Evolutionary conservation across 2,113 vertebrate genomes (phyloP), one percentile per base, ranked within the genome.

Genomic region (Maccullochella peelii): DNA sequence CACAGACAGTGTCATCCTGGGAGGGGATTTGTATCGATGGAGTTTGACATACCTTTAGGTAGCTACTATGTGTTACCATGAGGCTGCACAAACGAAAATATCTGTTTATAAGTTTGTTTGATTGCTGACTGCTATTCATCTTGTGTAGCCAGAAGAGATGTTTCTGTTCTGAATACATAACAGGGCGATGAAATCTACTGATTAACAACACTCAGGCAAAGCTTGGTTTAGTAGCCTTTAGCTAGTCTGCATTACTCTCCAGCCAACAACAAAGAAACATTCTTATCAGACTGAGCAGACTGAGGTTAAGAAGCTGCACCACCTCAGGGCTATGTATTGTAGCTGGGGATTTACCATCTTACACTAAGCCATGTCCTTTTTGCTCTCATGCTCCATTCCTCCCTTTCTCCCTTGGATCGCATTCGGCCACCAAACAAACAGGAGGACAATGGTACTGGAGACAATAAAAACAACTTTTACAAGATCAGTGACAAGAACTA

Each of bases 231-330:
- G 88, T 88, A 86, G 91, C 91, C 59, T 91, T 88, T 77, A 90
- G 90, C 86, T 65, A 79, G 86, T 88, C 88, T 85, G 65, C 82
- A 86, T 86, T 86, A 82, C 86, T 90, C 76, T 88, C 80, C 69
- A 85, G 72, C 81, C 72, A 79, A 88, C 88, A 90, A 93, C 91
- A 93, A 93, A 92, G 90, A 88, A 84, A 73, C 62, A 77, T 80
- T 91, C 87, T 94, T 94, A 95, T 95, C 94, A 92, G 90, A 88
- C 82, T 59, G 33, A 71, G 84, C 93, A 93, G 93, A 86, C 90
- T 79, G 90, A 88, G 91, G 93, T 92, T 92, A 92, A 91, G 93
- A 91, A 82, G 88, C 88, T 90, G 84, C 76, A 88, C 58, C 86
- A 93, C 93, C 91, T 91, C 86, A 93, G 94, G 94, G 86, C 86